Percentiles rank a stretch among this genome's conserved stretches.
These are phyloP conservation scores for Elegia similella DNA, from an alignment of 2,888 invertebrate genomes.

Conservation along the genomic window DNA sequence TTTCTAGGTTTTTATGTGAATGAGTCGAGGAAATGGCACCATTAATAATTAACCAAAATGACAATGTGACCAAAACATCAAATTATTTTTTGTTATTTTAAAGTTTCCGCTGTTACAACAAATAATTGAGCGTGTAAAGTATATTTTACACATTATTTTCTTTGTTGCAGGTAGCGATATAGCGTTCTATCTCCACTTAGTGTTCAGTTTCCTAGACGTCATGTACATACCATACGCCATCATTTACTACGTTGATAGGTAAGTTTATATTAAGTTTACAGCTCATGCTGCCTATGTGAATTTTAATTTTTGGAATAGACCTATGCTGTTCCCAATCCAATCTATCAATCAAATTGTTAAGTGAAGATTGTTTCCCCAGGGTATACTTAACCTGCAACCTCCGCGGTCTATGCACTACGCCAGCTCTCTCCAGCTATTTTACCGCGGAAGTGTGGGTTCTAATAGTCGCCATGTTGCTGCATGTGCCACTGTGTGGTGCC, in stretches of 20 bases:
- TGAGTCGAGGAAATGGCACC: too few relatives aligned
- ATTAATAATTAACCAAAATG: too few relatives aligned
- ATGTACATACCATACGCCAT: conserved; percentile 92
- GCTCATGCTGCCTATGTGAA: too few relatives aligned
- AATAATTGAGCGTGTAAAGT: too few relatives aligned
- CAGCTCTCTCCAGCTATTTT: conserved; percentile 85
- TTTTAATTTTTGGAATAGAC: too few relatives aligned
- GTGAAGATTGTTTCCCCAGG: conserved; percentile 44
- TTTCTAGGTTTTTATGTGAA: too few relatives aligned
- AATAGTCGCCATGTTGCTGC: conserved; percentile 84
- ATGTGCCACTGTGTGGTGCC: conserved; percentile 85
- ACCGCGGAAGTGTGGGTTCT: conserved; percentile 87
- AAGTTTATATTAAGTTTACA: conserved; percentile 27
- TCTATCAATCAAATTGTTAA: too few relatives aligned
- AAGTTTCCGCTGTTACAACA: too few relatives aligned
- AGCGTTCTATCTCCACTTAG: conserved; percentile 85
- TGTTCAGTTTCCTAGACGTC: conserved; percentile 88
- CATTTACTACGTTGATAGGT: conserved; percentile 89
- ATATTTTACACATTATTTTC: not conserved
- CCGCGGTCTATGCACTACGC: conserved; percentile 84
- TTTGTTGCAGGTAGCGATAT: conserved; percentile 82
- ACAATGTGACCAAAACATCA: too few relatives aligned
- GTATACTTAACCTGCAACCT: conserved; percentile 87
- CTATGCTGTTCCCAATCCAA: too few relatives aligned
- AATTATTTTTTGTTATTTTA: too few relatives aligned